Conservation (phyloP, 2,797 vertebrate genomes). For the Meda fulgida region DNA sequence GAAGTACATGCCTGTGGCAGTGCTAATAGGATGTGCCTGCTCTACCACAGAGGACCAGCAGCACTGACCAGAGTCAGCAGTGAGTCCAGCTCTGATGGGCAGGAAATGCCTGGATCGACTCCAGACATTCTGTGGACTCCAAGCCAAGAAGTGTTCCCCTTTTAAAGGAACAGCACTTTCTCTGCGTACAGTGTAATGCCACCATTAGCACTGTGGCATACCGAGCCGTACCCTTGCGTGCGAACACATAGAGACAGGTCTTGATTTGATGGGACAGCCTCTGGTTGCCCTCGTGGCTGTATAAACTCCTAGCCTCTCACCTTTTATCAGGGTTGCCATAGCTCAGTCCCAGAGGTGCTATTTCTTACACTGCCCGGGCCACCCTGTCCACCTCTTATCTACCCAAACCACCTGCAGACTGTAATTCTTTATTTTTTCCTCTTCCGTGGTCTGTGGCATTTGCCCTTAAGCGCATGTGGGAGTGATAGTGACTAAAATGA, state of each 20-base stretch:
- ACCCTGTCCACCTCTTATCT: slow-evolving; percentile 47
- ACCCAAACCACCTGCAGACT: slow-evolving; percentile 39
- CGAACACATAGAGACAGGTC: not conserved
- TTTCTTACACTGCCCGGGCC: slow-evolving; percentile 33
- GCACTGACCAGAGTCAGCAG: slow-evolving; percentile 48
- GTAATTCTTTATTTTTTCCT: slow-evolving; percentile 51
- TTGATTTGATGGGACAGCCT: slow-evolving; percentile 42
- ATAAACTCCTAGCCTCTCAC: slow-evolving; percentile 25
- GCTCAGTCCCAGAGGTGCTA: slow-evolving; percentile 28
- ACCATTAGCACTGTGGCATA: not conserved
- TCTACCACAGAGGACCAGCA: slow-evolving; percentile 49
- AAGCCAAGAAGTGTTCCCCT: slow-evolving; percentile 44
- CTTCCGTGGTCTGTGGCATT: slow-evolving; percentile 47
- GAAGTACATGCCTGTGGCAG: slow-evolving; percentile 61
- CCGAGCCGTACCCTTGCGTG: not conserved
- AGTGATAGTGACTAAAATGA: slow-evolving; percentile 35
- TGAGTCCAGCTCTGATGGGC: slow-evolving; percentile 57
- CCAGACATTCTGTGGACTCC: slow-evolving; percentile 51
- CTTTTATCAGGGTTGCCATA: slow-evolving; percentile 45
- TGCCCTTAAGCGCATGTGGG: slow-evolving; percentile 30
- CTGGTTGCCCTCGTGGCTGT: slow-evolving; percentile 11
- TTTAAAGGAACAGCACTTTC: slow-evolving; percentile 48
- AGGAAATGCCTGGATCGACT: slow-evolving; percentile 61
- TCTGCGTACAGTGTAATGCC: not conserved
- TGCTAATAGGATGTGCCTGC: slow-evolving; percentile 62